Evolutionary conservation across 2,113 vertebrate genomes (phyloP), one percentile per base, ranked within the genome.

Genomic region (Muntiacus reevesi): DNA sequence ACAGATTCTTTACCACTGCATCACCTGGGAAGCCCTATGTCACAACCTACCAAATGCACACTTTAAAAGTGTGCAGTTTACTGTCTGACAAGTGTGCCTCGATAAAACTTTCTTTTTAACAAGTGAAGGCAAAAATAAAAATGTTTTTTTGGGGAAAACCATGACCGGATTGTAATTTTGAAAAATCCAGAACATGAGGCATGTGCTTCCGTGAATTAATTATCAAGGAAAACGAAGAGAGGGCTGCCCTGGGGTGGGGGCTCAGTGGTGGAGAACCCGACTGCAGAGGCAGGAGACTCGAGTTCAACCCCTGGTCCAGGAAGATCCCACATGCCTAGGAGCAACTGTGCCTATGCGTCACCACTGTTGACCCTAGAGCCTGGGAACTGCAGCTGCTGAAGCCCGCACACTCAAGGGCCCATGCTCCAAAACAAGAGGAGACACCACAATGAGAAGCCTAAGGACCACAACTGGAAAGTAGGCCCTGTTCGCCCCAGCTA

Each of bases 401-500:
- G 62, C 33, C 62, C 33, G 1, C 33, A 67, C n/a, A 23, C 5
- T 10, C 67, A 71, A 40, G n/a, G n/a, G 67, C 67, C 19, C n/a
- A 12, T 0, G 2, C 67, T 23, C n/a, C 1, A 0, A 71, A 40
- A 23, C n/a, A 71, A 40, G 67, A 40, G 19, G 19, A 71, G 19
- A 40, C 19, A 40, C n/a, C 67, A 23, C 67, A 71, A 9, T 40
- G n/a, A 71, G n/a, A 40, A 40, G 19, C n/a, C 67, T 10, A 0
- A 40, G 67, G 19, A 40, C 5, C 67, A 40, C 10, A 40, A 6
- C 19, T 0, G 0, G 67, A 71, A 23, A 40, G 19, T 1, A 71
- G n/a, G n/a, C n/a, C 2, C 67, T 0, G 0, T 71, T 40, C 2
- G 2, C 67, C 19, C 67, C n/a, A 71, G 10, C 67, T 71, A 21